Base-by-base conservation (phyloP, 2,797 vertebrate species). In the Phalloptychus januarius region DNA sequence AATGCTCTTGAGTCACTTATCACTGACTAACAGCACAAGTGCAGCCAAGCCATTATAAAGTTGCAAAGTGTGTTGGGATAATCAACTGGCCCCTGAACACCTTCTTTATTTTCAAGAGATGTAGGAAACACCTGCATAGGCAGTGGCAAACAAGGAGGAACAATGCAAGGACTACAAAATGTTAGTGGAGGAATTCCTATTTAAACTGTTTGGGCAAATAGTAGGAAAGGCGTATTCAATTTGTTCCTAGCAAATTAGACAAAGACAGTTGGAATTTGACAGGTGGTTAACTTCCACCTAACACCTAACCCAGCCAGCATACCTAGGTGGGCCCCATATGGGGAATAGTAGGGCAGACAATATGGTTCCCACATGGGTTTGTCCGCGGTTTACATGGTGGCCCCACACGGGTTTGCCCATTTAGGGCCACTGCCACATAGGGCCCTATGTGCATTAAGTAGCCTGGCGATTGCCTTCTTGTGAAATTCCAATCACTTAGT, bases 21-120 rank as follows among this genome's bases (percentile, higher is more conserved):
- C 93, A 92, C 87, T 87, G 83, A 93, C 88, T 90, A 90, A 89
- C 89, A 91, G 91, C 90, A 85, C 88, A 90, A 88, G 92, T 94
- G 91, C 87, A 82, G 81, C 44, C 70, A 40, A 85, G 85, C 85
- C 83, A 76, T 87, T 92, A 84, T 79, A 89, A 91, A 91, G 82
- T 88, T 63, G 76, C 82, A 85, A 86, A 91, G 86, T 88, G 86
- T 82, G 83, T 79, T 86, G 83, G 82, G 83, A 89, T 90, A 92
- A 93, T 93, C 82, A 87, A 91, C 70, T 25, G 42, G 38, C 69
- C 87, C 87, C 91, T 16, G 31, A 65, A 86, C 87, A 80, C 88
- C 61, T 46, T 76, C 74, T 83, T 89, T 85, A 76, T 84, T 88
- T 91, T 87, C 83, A 76, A 75, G 79, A 81, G 83, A 90, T 2